Conservation (phyloP, 2,888 invertebrate species). For the Cyrtodaria siliqua region DNA sequence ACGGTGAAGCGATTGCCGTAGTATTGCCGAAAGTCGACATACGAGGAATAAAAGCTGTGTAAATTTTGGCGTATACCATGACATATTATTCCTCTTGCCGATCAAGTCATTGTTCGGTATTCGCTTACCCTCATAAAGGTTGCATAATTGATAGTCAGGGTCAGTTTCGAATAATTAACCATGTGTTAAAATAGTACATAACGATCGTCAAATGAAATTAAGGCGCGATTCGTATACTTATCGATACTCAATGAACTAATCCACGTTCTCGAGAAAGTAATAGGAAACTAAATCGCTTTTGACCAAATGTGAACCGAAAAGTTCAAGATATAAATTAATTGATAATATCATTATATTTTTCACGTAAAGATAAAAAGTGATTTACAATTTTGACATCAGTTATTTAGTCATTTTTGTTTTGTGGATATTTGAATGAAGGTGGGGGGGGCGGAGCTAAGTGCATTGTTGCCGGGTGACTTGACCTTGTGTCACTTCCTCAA, state of each 20-base stretch:
- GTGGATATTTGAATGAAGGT: not conserved
- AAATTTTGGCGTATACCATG: too few species aligned
- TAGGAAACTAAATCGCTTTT: too few species aligned
- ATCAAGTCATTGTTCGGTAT: not conserved
- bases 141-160: slow-evolving; percentile 1
- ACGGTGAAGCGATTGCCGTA: too few species aligned
- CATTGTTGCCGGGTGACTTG: slow-evolving; percentile 44
- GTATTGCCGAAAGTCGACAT: too few species aligned
- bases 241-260: too few species aligned
- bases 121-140: not conserved
- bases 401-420: not conserved
- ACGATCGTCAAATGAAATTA: slow-evolving; percentile 1
- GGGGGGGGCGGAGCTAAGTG: slow-evolving; percentile 36
- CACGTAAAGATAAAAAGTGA: too few species aligned
- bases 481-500: slow-evolving; percentile 41
- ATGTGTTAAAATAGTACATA: not conserved
- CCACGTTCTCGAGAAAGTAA: too few species aligned
- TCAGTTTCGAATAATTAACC: not conserved
- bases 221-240: not conserved
- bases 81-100: not conserved
- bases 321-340: too few species aligned
- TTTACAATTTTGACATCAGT: too few species aligned
- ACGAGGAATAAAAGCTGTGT: too few species aligned
- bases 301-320: too few species aligned
- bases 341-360: too few species aligned